These are phyloP conservation scores for Tipula vernalis DNA, from an alignment of 2,888 invertebrate genomes.

Conservation along the genomic window DNA sequence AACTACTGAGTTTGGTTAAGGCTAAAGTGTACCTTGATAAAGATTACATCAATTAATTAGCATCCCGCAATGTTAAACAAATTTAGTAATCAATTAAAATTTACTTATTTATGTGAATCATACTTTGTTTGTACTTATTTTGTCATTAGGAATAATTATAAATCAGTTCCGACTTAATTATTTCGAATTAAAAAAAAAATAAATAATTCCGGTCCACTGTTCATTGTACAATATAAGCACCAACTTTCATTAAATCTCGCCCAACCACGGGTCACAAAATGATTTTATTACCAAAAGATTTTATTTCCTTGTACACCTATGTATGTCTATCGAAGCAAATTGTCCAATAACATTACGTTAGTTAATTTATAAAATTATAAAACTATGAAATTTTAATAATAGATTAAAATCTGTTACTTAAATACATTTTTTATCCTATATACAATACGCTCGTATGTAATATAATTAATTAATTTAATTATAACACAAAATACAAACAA, in stretches of 20 bases:
- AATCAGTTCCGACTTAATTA: background rate
- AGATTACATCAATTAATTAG: too few relatives aligned
- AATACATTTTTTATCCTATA: background rate
- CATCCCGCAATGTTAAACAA: too few relatives aligned
- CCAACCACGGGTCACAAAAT: background rate
- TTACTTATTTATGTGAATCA: too few relatives aligned
- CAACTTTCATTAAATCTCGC: background rate
- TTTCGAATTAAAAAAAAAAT: background rate
- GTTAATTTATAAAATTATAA: background rate
- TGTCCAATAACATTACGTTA: background rate
- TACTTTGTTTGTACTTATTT: too few relatives aligned
- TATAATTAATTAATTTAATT: constrained; percentile 4
- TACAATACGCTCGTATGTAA: background rate
- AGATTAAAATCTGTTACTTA: background rate
- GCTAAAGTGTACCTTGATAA: too few relatives aligned
- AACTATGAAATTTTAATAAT: background rate
- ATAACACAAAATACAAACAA: background rate
- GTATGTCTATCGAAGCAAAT: background rate
- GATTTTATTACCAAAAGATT: background rate
- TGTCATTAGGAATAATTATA: background rate
- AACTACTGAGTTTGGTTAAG: too few relatives aligned
- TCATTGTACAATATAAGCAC: background rate
- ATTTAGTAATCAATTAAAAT: too few relatives aligned
- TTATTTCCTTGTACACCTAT: background rate
- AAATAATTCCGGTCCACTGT: background rate